Conservation (phyloP, 1,140 invertebrate genomes). For the Drosophila eugracilis region DNA sequence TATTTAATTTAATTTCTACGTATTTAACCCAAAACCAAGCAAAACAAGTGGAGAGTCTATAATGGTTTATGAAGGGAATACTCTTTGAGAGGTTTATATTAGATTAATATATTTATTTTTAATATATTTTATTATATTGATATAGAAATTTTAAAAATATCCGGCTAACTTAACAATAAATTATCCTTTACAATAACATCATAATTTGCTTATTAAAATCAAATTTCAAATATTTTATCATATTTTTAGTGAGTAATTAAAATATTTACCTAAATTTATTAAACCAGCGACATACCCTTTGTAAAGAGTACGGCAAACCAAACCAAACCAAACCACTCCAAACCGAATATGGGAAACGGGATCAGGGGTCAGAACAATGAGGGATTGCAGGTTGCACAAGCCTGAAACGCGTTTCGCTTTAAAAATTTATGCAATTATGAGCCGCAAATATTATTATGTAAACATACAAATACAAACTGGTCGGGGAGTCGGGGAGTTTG, state of each 20-base stretch:
- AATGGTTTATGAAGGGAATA: background rate
- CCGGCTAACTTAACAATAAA: too few relatives aligned
- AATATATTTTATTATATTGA: too few relatives aligned
- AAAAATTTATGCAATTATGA: constrained; percentile 84
- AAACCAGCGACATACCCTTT: background rate
- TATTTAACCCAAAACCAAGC: constrained; percentile 74
- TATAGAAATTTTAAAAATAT: too few relatives aligned
- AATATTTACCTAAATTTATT: background rate
- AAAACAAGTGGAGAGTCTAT: constrained; percentile 2
- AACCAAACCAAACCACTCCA: constrained; percentile 59
- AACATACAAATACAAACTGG: constrained; percentile 71
- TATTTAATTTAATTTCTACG: constrained; percentile 81
- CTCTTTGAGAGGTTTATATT: background rate
- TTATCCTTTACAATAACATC: too few relatives aligned
- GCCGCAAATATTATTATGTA: constrained; percentile 82
- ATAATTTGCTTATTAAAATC: too few relatives aligned
- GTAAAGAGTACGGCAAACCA: constrained; percentile 29
- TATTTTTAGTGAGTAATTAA: too few relatives aligned
- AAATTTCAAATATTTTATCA: too few relatives aligned
- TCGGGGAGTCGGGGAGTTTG: too few relatives aligned
- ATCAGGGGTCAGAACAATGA: constrained; percentile 40
- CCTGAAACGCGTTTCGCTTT: constrained; percentile 69
- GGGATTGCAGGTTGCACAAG: constrained; percentile 26
- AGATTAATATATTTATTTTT: too few relatives aligned
- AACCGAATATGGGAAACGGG: constrained; percentile 15